Evolutionary conservation across 2,113 vertebrate species (phyloP).

Genomic region (Oriolus oriolus): DNA sequence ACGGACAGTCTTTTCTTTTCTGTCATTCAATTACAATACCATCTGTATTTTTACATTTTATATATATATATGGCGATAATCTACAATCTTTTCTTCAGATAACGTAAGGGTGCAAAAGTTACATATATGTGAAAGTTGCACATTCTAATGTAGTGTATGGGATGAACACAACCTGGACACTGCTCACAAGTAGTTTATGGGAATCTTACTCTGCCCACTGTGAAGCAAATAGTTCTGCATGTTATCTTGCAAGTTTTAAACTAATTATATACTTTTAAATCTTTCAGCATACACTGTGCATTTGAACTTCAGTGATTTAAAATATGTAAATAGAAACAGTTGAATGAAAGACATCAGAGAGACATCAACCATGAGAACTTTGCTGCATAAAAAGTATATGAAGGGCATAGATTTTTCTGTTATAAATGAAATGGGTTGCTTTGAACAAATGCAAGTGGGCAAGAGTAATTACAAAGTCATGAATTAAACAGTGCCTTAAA

Average conservation of each 20-base stretch:
- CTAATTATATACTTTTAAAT: neutral
- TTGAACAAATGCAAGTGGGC: neutral
- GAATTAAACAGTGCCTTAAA: slow-evolving; percentile 47
- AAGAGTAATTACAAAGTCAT: slow-evolving; percentile 25
- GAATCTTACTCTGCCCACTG: neutral
- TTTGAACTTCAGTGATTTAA: neutral
- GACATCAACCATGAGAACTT: neutral
- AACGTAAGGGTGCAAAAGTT: neutral
- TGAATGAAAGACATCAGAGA: neutral
- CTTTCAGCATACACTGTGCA: neutral
- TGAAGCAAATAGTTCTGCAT: neutral
- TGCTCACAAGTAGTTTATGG: neutral
- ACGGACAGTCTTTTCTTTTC: neutral
- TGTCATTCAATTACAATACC: neutral
- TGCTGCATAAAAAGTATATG: slow-evolving; percentile 11
- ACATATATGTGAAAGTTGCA: neutral
- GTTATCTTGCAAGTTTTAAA: neutral
- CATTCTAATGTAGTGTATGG: neutral
- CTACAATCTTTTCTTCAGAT: neutral
- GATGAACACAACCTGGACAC: neutral
- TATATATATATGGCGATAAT: neutral
- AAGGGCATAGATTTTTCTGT: slow-evolving; percentile 2
- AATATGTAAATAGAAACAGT: slow-evolving; percentile 27
- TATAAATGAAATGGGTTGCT: slow-evolving; percentile 44
- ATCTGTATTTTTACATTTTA: neutral